A percentile compares a stretch with the other conserved stretches of the same genome.
Evolutionary conservation across 2,113 vertebrate species (phyloP).

Genomic region (Cebus imitator): DNA sequence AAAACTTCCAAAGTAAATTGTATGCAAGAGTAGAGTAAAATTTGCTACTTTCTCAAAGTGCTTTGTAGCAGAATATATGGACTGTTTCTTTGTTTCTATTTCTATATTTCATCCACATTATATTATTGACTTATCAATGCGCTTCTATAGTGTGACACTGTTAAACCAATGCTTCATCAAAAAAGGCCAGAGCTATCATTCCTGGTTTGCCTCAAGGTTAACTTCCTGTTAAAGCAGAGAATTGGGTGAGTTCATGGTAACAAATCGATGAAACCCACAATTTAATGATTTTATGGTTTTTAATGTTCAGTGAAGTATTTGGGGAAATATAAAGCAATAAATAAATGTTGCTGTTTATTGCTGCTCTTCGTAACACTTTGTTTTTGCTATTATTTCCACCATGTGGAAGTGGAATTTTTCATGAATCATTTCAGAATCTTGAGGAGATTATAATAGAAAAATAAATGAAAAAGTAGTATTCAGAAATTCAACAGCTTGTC

Average conservation of each 20-base stretch:
- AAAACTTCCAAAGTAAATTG: not conserved
- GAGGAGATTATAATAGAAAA: not conserved
- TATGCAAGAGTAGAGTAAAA: not conserved
- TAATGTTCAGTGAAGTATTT: constrained; percentile 26
- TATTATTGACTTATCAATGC: no score
- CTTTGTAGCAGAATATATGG: not conserved
- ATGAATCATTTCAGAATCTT: constrained; percentile 12
- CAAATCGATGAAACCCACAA: not conserved
- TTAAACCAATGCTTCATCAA: not conserved
- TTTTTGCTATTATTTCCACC: constrained; percentile 20
- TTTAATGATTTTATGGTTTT: constrained; percentile 21
- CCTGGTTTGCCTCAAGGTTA: constrained; percentile 26
- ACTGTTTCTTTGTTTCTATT: not conserved
- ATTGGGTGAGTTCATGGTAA: not conserved
- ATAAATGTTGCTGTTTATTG: not conserved
- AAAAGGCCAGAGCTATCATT: not conserved
- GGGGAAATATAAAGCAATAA: constrained; percentile 35
- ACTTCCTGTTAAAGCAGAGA: constrained; percentile 13
- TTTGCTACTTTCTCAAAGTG: not conserved
- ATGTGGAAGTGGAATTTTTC: constrained; percentile 13
- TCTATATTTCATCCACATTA: not conserved
- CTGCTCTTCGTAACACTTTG: not conserved
- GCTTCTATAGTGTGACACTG: not conserved
- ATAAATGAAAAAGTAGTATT: not conserved
- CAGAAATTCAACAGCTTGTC: not conserved